These are phyloP conservation scores for Diplazon laetatorius DNA, from an alignment of 2,888 invertebrate species.

Conservation along the genomic window DNA sequence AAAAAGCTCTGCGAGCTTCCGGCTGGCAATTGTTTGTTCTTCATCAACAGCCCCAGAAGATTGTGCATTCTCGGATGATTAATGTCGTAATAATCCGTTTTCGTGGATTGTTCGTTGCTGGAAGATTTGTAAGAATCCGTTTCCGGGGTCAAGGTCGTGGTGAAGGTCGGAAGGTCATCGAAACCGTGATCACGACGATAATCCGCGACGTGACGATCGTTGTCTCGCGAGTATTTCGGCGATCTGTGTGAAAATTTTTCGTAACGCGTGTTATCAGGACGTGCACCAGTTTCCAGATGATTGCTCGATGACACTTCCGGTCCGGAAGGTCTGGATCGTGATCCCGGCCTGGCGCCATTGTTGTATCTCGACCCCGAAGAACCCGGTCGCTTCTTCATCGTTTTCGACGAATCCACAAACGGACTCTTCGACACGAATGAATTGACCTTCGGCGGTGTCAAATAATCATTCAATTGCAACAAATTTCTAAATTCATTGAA, in stretches of 20 bases:
- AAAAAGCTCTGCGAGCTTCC: conserved; percentile 69
- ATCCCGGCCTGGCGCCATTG: conserved; percentile 66
- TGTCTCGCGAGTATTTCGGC: conserved; percentile 44
- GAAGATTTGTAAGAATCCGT: conserved; percentile 56
- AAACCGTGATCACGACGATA: conserved; percentile 46
- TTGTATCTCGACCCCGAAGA: conserved; percentile 42
- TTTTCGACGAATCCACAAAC: conserved; percentile 72
- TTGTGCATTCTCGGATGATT: conserved; percentile 79
- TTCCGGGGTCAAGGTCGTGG: conserved; percentile 70
- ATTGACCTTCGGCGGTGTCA: conserved; percentile 77
- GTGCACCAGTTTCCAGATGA: conserved; percentile 54
- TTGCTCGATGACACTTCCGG: conserved; percentile 71
- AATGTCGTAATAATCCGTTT: conserved; percentile 70
- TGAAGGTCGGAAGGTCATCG: conserved; percentile 71
- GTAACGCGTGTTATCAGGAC: conserved; percentile 63
- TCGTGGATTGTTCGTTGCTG: conserved; percentile 61
- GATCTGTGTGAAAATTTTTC: conserved; percentile 50
- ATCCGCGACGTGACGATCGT: conserved; percentile 55
- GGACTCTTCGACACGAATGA: conserved; percentile 74
- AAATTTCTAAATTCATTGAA: conserved; percentile 61
- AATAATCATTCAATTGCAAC: conserved; percentile 71
- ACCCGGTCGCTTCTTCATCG: conserved; percentile 73
- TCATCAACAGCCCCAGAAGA: conserved; percentile 78
- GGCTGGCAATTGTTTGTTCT: conserved; percentile 77
- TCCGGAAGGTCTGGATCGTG: conserved; percentile 64